Evolutionary conservation across 2,888 invertebrate genomes (phyloP).

Genomic region (Blomia tropicalis): DNA sequence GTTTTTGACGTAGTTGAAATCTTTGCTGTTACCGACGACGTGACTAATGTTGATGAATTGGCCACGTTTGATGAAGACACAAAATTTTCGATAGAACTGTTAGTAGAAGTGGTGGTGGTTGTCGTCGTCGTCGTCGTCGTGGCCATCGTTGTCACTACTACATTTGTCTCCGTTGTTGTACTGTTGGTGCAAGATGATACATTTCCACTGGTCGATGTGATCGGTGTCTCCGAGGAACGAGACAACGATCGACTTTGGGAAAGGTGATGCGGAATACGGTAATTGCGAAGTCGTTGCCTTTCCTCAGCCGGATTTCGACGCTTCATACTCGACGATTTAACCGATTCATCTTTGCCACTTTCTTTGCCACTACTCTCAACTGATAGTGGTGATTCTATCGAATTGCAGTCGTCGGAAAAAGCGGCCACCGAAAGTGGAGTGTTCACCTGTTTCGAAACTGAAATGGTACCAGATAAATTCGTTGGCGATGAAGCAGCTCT

Average conservation of each 20-base stretch:
- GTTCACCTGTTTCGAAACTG: not conserved
- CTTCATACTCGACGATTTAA: not conserved
- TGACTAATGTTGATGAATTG: not conserved
- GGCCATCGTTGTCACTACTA: not conserved
- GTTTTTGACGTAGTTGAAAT: not conserved
- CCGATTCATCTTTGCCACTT: not conserved
- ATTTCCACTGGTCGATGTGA: not conserved
- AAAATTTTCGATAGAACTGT: not conserved
- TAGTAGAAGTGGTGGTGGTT: not conserved
- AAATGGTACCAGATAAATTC: not conserved
- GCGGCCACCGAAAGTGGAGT: not conserved
- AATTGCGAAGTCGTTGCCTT: constrained; percentile 24
- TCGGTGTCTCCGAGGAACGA: not conserved
- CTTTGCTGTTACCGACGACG: not conserved
- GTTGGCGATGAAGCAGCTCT: not conserved
- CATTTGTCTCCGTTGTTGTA: not conserved
- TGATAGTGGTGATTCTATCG: constrained; percentile 6
- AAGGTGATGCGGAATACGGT: constrained; percentile 24
- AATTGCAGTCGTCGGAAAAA: not conserved
- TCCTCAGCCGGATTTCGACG: constrained; percentile 24
- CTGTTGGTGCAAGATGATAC: not conserved
- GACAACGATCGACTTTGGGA: constrained; percentile 15
- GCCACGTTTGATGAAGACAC: not conserved
- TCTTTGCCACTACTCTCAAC: constrained; percentile 3
- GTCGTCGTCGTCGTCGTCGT: not conserved